Base-by-base conservation (phyloP, 1,140 invertebrate species). In the Drosophila repleta region DNA sequence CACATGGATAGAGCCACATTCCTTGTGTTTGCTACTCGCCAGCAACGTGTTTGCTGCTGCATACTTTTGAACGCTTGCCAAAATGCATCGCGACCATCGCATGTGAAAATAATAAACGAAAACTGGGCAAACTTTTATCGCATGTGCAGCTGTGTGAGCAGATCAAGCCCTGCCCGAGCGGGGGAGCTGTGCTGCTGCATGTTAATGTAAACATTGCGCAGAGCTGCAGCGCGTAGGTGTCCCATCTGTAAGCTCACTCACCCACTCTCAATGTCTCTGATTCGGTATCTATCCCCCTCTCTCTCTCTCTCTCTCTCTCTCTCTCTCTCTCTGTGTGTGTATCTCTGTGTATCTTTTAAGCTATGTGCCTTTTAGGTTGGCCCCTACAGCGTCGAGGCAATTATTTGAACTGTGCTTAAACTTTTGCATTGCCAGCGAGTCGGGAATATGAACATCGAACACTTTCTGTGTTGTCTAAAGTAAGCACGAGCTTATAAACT, bases 191-290 rank as follows among this genome's bases (percentile, higher is more conserved):
- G 58, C 63, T 71, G 67, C 75, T 71, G 51, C 74, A 62, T 71
- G 74, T 75, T 68, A 74, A 82, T 67, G 79, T 73, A 75, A 82
- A 78, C 68, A 78, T 71, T 78, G 82, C 55, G 61, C 61, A 65
- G 49, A 62, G 49, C 56, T 24, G 57, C 46, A 62, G 35, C 56
- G 55, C 68, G 79, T 82, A 83, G 74, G 79, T 83, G 71, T 75
- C 32, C 57, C 63, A 51, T 51, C 64, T 60, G 60, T 35, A 43
- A n/a, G 5, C n/a, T 6, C 24, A 6, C 4, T 6, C 6, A 4
- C 6, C 24, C 3, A 1, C 17, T 51, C 17, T 1, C 35, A 1
- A 29, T 18, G 20, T 29, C 32, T 41, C 10, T 41, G 6, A 8
- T 20, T 55, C 32, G 3, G 20, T 32, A 20, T 39, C 24, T 7